Evolutionary conservation across 2,888 invertebrate species (phyloP).

Genomic region (Horisme vitalbata): DNA sequence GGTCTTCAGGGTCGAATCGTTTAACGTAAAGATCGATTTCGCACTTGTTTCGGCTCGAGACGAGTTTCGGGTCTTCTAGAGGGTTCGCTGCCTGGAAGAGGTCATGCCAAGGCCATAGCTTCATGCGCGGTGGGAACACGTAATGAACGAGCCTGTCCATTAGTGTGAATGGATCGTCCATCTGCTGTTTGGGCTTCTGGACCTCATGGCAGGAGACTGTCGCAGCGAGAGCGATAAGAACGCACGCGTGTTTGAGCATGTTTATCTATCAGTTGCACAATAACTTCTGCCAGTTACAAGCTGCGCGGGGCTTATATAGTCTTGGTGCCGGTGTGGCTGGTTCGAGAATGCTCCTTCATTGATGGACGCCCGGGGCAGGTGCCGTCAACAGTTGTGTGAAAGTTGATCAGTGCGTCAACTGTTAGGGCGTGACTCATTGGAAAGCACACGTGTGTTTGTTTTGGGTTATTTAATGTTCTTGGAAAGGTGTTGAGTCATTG

Average conservation of each 20-base stretch:
- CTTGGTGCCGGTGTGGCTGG: constrained; percentile 44
- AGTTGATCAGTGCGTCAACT: constrained; percentile 30
- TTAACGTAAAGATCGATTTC: constrained; percentile 64
- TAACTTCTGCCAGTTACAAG: constrained; percentile 49
- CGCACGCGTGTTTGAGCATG: constrained; percentile 58
- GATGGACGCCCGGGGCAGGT: constrained; percentile 65
- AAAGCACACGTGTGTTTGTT: constrained; percentile 30
- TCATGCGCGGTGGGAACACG: constrained; percentile 34
- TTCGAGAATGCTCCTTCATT: constrained; percentile 76
- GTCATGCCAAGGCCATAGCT: constrained; percentile 73
- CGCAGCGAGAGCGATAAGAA: constrained; percentile 51
- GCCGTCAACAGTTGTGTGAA: constrained; percentile 60
- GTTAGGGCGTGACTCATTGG: constrained; percentile 30
- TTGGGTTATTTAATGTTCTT: constrained; percentile 18
- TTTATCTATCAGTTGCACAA: constrained; percentile 47
- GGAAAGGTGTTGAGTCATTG: constrained; percentile 18
- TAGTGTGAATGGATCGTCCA: constrained; percentile 62
- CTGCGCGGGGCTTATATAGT: constrained; percentile 64
- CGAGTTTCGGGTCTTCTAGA: constrained; percentile 65
- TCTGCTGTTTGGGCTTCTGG: constrained; percentile 24
- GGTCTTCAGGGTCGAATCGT: constrained; percentile 66
- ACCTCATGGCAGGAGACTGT: constrained; percentile 45
- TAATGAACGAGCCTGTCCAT: constrained; percentile 65
- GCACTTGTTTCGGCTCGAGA: constrained; percentile 60
- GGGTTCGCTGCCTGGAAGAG: constrained; percentile 62